phyloP scores from a whole-genome alignment of 2,797 vertebrate genomes.

The Cyclura pinguis region DNA sequence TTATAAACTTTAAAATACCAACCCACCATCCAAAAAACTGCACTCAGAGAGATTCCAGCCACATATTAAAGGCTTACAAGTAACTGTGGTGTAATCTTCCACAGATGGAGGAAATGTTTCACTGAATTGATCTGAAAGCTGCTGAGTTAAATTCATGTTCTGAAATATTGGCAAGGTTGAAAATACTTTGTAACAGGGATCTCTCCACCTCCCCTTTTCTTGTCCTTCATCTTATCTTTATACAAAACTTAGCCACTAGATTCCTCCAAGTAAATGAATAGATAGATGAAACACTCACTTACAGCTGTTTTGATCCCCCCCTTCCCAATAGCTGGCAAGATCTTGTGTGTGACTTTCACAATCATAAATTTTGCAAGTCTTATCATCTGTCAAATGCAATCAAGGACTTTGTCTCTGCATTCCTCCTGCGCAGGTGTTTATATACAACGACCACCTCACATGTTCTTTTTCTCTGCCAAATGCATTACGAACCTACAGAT shows the following conservation, averaged over 20 bases:
- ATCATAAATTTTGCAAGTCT: slow-evolving; percentile 5
- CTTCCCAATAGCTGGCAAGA: not conserved
- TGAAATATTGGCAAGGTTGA: not conserved
- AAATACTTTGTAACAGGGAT: not conserved
- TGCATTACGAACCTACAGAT: slow-evolving; percentile 34
- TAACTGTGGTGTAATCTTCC: not conserved
- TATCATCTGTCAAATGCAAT: slow-evolving; percentile 43
- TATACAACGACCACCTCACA: slow-evolving; percentile 29
- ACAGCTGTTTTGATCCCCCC: not conserved
- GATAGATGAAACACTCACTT: too few species aligned
- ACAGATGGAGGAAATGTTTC: not conserved
- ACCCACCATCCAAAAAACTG: too few species aligned
- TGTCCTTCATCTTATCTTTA: not conserved
- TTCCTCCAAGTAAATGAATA: not conserved
- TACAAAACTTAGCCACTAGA: not conserved
- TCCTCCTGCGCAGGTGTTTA: slow-evolving; percentile 39
- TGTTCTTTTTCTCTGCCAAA: slow-evolving; percentile 48
- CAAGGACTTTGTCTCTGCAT: slow-evolving; percentile 36
- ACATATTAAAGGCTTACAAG: not conserved
- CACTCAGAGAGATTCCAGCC: not conserved
- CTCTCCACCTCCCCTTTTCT: not conserved
- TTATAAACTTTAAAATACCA: too few species aligned
- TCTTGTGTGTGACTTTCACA: slow-evolving; percentile 7
- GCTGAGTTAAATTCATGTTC: not conserved
- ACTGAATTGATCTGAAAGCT: not conserved